Percentiles rank a stretch among this genome's conserved stretches.
Conservation (phyloP, 2,113 vertebrate genomes). For the Orycteropus afer region DNA sequence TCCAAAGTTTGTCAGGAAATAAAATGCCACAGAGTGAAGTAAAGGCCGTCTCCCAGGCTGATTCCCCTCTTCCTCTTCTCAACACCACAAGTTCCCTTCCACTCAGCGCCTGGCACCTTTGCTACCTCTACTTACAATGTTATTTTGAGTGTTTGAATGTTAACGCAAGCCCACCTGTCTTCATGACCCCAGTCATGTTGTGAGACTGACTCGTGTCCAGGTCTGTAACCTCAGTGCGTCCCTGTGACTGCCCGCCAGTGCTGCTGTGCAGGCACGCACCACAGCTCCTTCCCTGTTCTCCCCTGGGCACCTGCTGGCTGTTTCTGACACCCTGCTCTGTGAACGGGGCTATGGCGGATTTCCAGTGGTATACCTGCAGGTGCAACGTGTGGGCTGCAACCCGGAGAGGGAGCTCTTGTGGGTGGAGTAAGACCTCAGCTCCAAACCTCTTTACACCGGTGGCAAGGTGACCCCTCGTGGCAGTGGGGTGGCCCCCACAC, state of each 20-base stretch:
- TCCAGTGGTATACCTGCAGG: not conserved
- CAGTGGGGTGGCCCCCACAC: too few relatives aligned
- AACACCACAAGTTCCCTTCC: not conserved
- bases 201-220: not conserved
- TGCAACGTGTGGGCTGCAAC: not conserved
- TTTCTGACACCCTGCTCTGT: not conserved
- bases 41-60: too few relatives aligned
- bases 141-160: not conserved
- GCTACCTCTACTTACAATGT: too few relatives aligned
- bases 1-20: not conserved
- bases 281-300: not conserved
- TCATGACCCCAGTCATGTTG: too few relatives aligned
- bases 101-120: fast-evolving
- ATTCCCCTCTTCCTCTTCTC: too few relatives aligned
- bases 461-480: too few relatives aligned
- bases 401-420: not conserved
- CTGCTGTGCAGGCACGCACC: too few relatives aligned
- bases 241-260: not conserved
- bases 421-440: not conserved
- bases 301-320: not conserved
- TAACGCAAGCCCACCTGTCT: not conserved
- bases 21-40: not conserved
- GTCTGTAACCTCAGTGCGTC: not conserved
- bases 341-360: not conserved
- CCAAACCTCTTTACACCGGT: not conserved